A percentile compares a stretch with the other conserved stretches of the same genome.
Evolutionary conservation across 2,113 vertebrate species (phyloP).

Genomic region (Misgurnus anguillicaudatus): DNA sequence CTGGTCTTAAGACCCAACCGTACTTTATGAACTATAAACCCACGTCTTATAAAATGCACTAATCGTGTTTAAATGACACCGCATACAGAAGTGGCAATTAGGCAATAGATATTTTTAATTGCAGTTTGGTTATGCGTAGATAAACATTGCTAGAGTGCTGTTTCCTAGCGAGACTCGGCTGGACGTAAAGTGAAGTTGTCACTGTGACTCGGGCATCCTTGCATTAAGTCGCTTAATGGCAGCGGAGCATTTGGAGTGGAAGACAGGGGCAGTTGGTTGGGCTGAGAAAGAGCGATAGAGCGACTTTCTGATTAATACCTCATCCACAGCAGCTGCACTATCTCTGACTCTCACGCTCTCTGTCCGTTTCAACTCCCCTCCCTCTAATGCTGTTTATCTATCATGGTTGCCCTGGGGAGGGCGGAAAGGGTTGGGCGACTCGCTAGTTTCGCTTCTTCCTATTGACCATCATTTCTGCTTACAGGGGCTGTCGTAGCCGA

Average conservation of each 20-base stretch:
- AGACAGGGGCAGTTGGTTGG: conserved; percentile 21
- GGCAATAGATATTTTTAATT: too few species aligned
- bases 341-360: background rate
- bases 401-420: conserved; percentile 29
- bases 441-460: conserved; percentile 7
- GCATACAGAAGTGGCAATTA: too few species aligned
- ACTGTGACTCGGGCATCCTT: background rate
- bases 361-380: background rate
- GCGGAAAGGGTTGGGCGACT: background rate
- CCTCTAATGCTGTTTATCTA: conserved; percentile 31
- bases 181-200: background rate
- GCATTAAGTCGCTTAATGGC: conserved; percentile 46
- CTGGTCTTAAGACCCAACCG: too few species aligned
- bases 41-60: too few species aligned
- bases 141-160: background rate
- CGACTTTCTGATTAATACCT: conserved; percentile 46
- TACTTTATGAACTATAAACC: too few species aligned
- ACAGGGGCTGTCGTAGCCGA: conserved; percentile 22
- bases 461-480: conserved; percentile 25
- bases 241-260: conserved; percentile 12
- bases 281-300: conserved; percentile 5
- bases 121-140: background rate
- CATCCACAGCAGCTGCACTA: background rate
- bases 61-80: too few species aligned
- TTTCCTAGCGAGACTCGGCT: background rate